A percentile compares a stretch with the other conserved stretches of the same genome.
Evolutionary conservation across 2,113 vertebrate species (phyloP).

Genomic region (Rattus norvegicus): GRCr8 NC_086023.1:168548501-168549000

Average conservation of each 20-base stretch:
- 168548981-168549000: constrained; percentile 36
- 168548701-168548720: not conserved
- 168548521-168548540: not conserved
- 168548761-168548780: not conserved
- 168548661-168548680: too few relatives aligned
- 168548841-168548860: not conserved
- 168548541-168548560: not conserved
- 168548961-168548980: constrained; percentile 30
- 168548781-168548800: not conserved
- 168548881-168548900: constrained; percentile 49
- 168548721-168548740: not conserved
- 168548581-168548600: not conserved
- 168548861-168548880: not conserved
- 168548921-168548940: not conserved
- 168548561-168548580: not conserved
- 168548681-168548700: not conserved
- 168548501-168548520: not conserved
- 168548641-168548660: too few relatives aligned
- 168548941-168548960: not conserved
- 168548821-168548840: not conserved
- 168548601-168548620: not conserved
- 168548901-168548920: constrained; percentile 23
- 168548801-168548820: not conserved
- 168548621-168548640: not conserved
- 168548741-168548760: too few relatives aligned